Evolutionary conservation across 2,797 vertebrate genomes (phyloP).

Genomic region (Catamblyrhynchus diadema): DNA sequence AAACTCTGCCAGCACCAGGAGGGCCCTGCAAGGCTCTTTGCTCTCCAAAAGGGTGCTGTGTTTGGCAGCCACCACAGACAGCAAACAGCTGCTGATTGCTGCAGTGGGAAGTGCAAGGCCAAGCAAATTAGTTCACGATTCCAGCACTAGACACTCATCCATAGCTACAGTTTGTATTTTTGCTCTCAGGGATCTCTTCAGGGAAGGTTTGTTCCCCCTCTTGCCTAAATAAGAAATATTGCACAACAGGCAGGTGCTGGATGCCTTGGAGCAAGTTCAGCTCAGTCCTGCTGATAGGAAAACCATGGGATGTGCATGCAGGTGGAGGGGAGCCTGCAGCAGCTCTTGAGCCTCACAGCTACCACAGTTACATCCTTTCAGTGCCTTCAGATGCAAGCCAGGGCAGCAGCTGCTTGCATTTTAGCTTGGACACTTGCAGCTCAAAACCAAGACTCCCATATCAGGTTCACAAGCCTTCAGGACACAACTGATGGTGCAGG

Average conservation of each 20-base stretch:
- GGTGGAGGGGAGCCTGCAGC: neutral
- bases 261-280: neutral
- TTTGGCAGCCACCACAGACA: neutral
- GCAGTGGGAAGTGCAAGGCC: neutral
- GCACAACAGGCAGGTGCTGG: slow-evolving; percentile 1
- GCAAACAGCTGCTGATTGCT: neutral
- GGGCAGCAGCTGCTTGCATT: neutral
- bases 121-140: accelerated
- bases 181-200: neutral
- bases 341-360: neutral
- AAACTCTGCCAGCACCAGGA: neutral
- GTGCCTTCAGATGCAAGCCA: neutral
- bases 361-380: neutral
- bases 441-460: neutral
- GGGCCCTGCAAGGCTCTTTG: neutral
- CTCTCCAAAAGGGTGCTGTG: neutral
- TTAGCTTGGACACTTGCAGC: neutral
- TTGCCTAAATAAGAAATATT: neutral
- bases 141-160: neutral
- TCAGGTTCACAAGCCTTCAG: neutral
- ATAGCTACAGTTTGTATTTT: neutral
- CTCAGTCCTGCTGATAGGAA: neutral
- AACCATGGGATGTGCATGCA: neutral
- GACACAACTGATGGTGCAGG: no score
- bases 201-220: neutral